Evolutionary conservation across 2,888 invertebrate genomes (phyloP), one percentile per base, ranked within the genome.

Genomic region (Pteria penguin): DNA sequence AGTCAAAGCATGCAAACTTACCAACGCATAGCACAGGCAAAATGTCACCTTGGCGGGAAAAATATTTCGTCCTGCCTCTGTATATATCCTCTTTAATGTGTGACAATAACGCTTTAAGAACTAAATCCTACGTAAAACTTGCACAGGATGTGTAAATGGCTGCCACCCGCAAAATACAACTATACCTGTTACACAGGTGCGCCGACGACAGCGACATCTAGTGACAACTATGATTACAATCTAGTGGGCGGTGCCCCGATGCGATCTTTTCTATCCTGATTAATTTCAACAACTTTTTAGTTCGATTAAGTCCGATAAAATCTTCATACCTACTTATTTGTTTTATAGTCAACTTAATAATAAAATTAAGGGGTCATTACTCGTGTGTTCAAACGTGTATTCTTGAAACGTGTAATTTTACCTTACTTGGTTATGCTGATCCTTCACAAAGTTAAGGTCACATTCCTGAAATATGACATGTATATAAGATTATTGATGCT

Each of bases 211-310:
- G 82, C 84, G 82, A 82, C 84, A 79, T 80, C 84, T 84, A 76
- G 74, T 79, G 84, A 78, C 82, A 82, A 80, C 76, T 78, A 84
- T 82, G 82, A 82, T 71, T 72, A 75, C 68, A 79, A 82, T 81
- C 81, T 80, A 33, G 78, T 79, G 77, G 79, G 82, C 79, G 81
- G 80, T 72, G 72, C 72, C 76, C 62, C 54, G 22, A 54, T 54
- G 18, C 22, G 22, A 54, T 54, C 54, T n/a, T n/a, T n/a, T n/a
- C n/a, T n/a, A n/a, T n/a, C n/a, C n/a, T n/a, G n/a, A n/a, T n/a
- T n/a, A n/a, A n/a, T n/a, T n/a, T n/a, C n/a, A n/a, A n/a, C n/a
- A n/a, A n/a, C n/a, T n/a, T n/a, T n/a, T n/a, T n/a, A n/a, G n/a
- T n/a, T n/a, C n/a, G n/a, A n/a, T n/a, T n/a, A n/a, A n/a, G n/a